phyloP scores from a whole-genome alignment of 2,888 invertebrate species.

The Synanthedon andrenaeformis region DNA sequence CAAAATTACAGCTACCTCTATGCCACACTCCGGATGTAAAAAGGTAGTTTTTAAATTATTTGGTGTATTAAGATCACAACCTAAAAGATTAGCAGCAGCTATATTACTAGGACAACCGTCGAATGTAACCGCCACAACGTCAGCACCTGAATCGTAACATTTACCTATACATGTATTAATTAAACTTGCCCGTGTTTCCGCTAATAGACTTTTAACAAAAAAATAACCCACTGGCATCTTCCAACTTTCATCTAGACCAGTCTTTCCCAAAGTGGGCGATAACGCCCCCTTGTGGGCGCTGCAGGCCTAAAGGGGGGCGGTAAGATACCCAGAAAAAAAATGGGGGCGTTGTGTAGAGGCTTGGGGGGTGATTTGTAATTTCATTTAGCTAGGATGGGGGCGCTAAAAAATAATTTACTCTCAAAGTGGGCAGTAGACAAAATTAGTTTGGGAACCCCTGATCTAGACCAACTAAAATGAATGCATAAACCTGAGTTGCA shows the following conservation, averaged over 20 bases:
- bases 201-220: conserved; percentile 1
- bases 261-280: too few species aligned
- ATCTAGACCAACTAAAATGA: conserved; percentile 7
- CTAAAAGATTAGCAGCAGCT: conserved; percentile 2
- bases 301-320: too few species aligned
- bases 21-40: conserved; percentile 1
- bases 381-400: too few species aligned
- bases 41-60: conserved; percentile 2
- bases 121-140: conserved; percentile 5
- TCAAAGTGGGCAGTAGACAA: too few species aligned
- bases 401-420: too few species aligned
- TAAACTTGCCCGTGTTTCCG: conserved; percentile 3
- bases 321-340: too few species aligned
- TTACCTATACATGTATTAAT: conserved; percentile 4
- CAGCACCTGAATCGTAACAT: conserved; percentile 2
- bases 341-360: too few species aligned
- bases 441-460: too few species aligned
- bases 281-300: too few species aligned
- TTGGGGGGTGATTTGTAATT: too few species aligned
- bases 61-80: conserved; percentile 2
- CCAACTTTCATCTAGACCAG: too few species aligned
- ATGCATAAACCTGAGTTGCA: conserved; percentile 10
- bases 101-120: conserved; percentile 1
- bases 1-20: conserved; percentile 2
- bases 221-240: conserved; percentile 10